Evolutionary conservation across 2,888 invertebrate species (phyloP), one percentile per base, ranked within the genome.

Genomic region (Cerceris ruficornis): DNA sequence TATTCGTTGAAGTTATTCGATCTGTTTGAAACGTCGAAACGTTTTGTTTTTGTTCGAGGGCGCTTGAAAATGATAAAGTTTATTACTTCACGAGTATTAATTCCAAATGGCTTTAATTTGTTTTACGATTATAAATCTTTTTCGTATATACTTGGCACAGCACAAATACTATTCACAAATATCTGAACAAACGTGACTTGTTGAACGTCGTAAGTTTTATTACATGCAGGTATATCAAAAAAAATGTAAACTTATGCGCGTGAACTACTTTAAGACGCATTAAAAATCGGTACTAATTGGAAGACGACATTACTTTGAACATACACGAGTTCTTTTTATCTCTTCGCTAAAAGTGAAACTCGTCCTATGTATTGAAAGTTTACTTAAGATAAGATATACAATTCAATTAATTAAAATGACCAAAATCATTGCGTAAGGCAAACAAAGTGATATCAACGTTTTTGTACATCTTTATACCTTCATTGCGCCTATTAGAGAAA

Each of bases 311-410:
- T 46, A 4, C 9, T 57, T n/a, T 59, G 59, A 55, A 55, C 4
- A n/a, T 14, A 14, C n/a, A 52, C 9, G n/a, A 52, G 13, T 52
- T 13, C 11, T 52, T 52, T 11, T 46, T n/a, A 17, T 49, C 49
- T 49, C 50, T 28, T 52, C 52, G 50, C 39, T 41, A 42, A 62
- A 43, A 46, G 58, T 65, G 67, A 81, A 81, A 69, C 68, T 81
- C 72, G 60, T 68, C 67, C 69, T 66, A 46, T 69, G 50, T 75
- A 49, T 39, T 66, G 67, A 80, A 80, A 77, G 64, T 81, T 72
- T 67, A 70, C 61, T 65, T 77, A 67, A 67, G 62, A 67, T 75
- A 71, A 65, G 39, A 58, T 46, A 66, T 68, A 64, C 14, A 59
- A 75, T 11, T 62, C 67, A 39, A 64, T 69, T 42, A 28, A 68